A percentile compares a stretch with the other conserved stretches of the same genome.
Conservation (phyloP, 2,888 invertebrate genomes). For the Gerosis bhagava region DNA sequence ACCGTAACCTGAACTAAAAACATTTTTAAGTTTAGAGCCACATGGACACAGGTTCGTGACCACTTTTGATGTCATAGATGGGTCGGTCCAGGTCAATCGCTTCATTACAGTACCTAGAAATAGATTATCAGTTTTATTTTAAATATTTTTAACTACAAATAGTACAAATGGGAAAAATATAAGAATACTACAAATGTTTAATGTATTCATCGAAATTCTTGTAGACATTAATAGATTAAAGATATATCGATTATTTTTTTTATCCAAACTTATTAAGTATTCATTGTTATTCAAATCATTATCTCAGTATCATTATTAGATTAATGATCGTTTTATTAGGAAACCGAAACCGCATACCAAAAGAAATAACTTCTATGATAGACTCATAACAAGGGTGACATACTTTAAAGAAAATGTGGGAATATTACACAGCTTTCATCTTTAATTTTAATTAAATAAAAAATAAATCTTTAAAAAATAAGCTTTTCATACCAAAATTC, state of each 20-base stretch:
- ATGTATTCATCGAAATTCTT: slow-evolving; percentile 52
- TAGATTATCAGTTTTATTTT: too few relatives aligned
- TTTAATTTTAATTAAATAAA: too few relatives aligned
- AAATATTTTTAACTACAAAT: slow-evolving; percentile 8
- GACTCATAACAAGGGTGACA: slow-evolving; percentile 16
- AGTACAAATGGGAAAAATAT: slow-evolving; percentile 29
- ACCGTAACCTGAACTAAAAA: too few relatives aligned
- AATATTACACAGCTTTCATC: too few relatives aligned
- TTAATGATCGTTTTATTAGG: slow-evolving; percentile 48
- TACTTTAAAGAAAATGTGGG: neutral
- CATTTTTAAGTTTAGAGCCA: too few relatives aligned
- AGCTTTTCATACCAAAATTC: too few relatives aligned
- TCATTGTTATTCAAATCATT: slow-evolving; percentile 59
- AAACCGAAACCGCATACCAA: slow-evolving; percentile 23
- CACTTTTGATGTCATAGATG: too few relatives aligned
- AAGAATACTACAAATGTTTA: too few relatives aligned
- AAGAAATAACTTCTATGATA: slow-evolving; percentile 16
- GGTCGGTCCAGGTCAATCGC: too few relatives aligned
- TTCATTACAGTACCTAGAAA: too few relatives aligned
- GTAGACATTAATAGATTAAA: slow-evolving; percentile 51
- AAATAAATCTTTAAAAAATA: too few relatives aligned
- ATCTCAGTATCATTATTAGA: slow-evolving; percentile 51
- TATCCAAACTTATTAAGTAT: slow-evolving; percentile 54
- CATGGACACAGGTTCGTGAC: too few relatives aligned
- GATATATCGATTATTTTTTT: slow-evolving; percentile 49